phyloP scores from a whole-genome alignment of 2,888 invertebrate genomes.

The Zaprionus obscuricornis region DNA sequence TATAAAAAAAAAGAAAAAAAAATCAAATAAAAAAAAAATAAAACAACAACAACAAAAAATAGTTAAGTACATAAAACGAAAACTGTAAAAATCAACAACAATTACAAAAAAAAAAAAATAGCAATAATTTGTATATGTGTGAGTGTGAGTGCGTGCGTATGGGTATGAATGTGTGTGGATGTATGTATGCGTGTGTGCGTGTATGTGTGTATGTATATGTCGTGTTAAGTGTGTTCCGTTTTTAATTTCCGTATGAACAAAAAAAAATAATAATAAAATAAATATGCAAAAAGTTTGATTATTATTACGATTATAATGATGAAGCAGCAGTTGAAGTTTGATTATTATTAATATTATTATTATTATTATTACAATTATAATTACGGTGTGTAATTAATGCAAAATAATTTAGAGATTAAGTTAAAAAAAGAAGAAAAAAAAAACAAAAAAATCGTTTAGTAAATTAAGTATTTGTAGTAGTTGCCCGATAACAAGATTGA shows the following conservation, averaged over 20 bases:
- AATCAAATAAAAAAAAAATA: constrained; percentile 11
- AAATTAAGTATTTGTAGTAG: constrained; percentile 71
- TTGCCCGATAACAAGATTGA: constrained; percentile 74
- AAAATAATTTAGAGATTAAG: constrained; percentile 61
- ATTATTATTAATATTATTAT: constrained; percentile 36
- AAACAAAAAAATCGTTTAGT: constrained; percentile 37
- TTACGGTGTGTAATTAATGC: constrained; percentile 75
- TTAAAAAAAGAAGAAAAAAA: constrained; percentile 14
- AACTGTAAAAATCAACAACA: constrained; percentile 42
- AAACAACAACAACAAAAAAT: constrained; percentile 25
- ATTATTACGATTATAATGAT: constrained; percentile 58
- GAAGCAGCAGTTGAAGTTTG: constrained; percentile 28
- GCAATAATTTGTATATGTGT: constrained; percentile 56
- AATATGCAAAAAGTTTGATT: constrained; percentile 59
- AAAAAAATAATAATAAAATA: background rate
- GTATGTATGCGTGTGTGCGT: constrained; percentile 18
- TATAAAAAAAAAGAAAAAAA: constrained; percentile 22
- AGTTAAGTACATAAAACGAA: constrained; percentile 41
- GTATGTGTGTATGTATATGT: constrained; percentile 10
- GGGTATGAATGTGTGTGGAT: background rate
- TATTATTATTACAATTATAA: constrained; percentile 54
- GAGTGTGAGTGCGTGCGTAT: constrained; percentile 21
- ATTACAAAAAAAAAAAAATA: constrained; percentile 52
- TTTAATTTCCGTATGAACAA: constrained; percentile 71
- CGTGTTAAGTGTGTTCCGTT: constrained; percentile 53